Base-by-base conservation (phyloP, 2,113 vertebrate species). In the Corythornis vintsioides region DNA sequence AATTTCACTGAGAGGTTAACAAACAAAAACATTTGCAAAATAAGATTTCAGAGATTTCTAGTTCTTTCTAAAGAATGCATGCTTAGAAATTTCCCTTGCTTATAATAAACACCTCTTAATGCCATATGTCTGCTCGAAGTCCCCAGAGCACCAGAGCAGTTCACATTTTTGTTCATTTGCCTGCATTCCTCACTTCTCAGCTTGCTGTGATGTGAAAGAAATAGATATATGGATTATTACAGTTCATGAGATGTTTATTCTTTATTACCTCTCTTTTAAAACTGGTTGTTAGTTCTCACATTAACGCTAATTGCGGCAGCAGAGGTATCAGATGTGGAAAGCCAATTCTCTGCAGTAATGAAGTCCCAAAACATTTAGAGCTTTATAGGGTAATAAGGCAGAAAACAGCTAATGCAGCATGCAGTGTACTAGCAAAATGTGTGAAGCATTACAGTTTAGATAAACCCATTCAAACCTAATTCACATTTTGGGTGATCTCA, bases 341-440 rank as follows among this genome's bases (percentile, higher is more conserved):
- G 47, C 31, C 55, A 92, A 88, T 95, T 96, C 66, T 65, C 80
- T 87, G 28, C 24, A 76, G 55, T 77, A 87, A 77, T 8, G 0
- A 60, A 81, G 79, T 93, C 59, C 33, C 91, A 74, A 85, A 93
- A 79, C 89, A 74, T 91, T 87, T 52, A 89, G 71, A 73, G 42
- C 47, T 82, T 90, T 91, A 83, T 74, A 80, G 83, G 63, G 81
- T 87, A 94, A 89, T 89, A 90, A 92, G 71, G 81, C 84, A 94
- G 91, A 88, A 90, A 92, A 82, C 56, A 92, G 82, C 78, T 93
- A 95, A 93, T 96, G 86, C 50, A 72, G 78, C 81, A 42, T 84
- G 74, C 90, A 82, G 0, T 29, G 48, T 78, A 56, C 31, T 77
- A 79, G 43, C 43, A 85, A 60, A 82, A 56, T 60, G 11, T 16